phyloP scores from a whole-genome alignment of 1,140 invertebrate genomes.

The Lethrus apterus region DNA sequence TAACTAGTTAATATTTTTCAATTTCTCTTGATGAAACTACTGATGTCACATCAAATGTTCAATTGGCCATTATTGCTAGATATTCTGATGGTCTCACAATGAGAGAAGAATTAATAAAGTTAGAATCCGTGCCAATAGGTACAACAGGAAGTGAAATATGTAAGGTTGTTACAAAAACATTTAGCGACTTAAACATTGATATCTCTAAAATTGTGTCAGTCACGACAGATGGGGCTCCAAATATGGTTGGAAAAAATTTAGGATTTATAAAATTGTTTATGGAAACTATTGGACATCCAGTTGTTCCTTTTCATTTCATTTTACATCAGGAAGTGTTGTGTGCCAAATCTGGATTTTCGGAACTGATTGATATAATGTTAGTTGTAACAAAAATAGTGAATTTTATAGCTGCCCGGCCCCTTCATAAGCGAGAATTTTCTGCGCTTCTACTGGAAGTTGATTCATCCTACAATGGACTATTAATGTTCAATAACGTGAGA shows the following conservation, averaged over 20 bases:
- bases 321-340: too few relatives aligned
- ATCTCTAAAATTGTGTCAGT: constrained; percentile 7
- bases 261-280: constrained; percentile 5
- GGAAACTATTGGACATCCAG: constrained; percentile 2
- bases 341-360: constrained; percentile 10
- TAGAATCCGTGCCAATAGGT: background rate
- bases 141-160: constrained; percentile 1
- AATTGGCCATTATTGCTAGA: constrained; percentile 4
- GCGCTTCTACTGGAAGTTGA: constrained; percentile 7
- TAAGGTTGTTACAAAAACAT: constrained; percentile 1
- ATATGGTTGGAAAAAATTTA: constrained; percentile 4
- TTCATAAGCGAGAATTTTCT: constrained; percentile 10
- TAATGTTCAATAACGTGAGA: constrained; percentile 13
- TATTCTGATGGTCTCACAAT: constrained; percentile 7
- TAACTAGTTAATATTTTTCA: constrained; percentile 2
- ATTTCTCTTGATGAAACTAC: too few relatives aligned
- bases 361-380: constrained; percentile 5
- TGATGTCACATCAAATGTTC: background rate
- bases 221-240: constrained; percentile 4
- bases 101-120: background rate
- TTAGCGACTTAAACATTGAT: too few relatives aligned
- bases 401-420: constrained; percentile 7
- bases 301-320: constrained; percentile 9
- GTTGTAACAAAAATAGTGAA: constrained; percentile 11
- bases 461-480: constrained; percentile 8